Conservation (phyloP, 2,797 vertebrate genomes). For the Malacoraja senta region DNA sequence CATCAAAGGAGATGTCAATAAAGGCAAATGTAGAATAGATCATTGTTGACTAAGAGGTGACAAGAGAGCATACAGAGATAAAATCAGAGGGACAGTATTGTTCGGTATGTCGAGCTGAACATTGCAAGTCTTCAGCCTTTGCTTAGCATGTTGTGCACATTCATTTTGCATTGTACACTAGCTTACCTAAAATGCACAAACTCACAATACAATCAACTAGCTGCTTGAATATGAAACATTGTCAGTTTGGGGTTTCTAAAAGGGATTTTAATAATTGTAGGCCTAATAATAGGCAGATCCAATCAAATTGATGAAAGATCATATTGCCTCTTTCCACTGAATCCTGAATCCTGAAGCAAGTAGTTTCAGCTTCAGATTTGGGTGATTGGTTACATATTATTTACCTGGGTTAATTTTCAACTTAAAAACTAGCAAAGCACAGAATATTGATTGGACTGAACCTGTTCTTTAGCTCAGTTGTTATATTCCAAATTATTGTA, state of each 20-base stretch:
- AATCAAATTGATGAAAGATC: background rate
- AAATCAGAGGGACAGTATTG: no score
- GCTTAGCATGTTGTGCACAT: no score
- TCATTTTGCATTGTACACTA: background rate
- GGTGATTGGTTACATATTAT: background rate
- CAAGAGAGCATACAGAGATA: no score
- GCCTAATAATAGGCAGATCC: background rate
- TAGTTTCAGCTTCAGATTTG: background rate
- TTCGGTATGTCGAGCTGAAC: no score
- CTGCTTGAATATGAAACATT: background rate
- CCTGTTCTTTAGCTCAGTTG: no score
- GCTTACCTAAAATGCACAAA: background rate
- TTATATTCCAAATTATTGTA: background rate
- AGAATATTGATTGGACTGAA: background rate
- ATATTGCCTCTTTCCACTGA: background rate
- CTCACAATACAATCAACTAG: background rate
- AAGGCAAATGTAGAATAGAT: no score
- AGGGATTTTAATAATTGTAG: background rate
- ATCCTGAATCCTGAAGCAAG: background rate
- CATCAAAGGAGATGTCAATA: no score
- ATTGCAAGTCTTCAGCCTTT: no score
- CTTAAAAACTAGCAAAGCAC: background rate
- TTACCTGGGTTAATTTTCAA: background rate
- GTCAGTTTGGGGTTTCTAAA: background rate
- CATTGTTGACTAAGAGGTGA: no score